Percentiles rank a stretch among this genome's conserved stretches.
phyloP scores from a whole-genome alignment of 2,113 vertebrate species.

The Silurus asotus region DNA sequence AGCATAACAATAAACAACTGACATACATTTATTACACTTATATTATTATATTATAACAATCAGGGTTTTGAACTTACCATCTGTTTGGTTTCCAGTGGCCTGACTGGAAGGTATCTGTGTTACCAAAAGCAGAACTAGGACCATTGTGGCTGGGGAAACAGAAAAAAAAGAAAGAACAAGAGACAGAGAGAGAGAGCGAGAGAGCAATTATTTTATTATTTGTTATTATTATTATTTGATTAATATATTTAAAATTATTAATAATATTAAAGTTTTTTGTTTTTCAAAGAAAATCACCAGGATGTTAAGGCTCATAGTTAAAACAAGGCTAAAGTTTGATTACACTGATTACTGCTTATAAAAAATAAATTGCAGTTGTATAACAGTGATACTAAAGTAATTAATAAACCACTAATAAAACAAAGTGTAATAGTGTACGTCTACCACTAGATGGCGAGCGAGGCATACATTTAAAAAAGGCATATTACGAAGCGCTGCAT shows the following conservation, averaged over 20 bases:
- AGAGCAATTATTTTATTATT: too few relatives aligned
- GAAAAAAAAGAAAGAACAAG: slow-evolving; percentile 40
- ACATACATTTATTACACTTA: not conserved
- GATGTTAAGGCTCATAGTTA: not conserved
- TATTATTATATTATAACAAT: too few relatives aligned
- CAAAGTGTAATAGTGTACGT: not conserved
- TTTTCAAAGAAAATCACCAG: not conserved
- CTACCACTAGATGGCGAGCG: slow-evolving; percentile 23
- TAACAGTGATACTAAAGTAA: not conserved
- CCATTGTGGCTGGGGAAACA: slow-evolving; percentile 70
- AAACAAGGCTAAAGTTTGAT: not conserved
- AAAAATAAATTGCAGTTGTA: not conserved
- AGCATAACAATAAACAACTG: not conserved
- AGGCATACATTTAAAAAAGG: not conserved
- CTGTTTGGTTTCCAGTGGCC: slow-evolving; percentile 42
- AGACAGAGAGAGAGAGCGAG: not conserved
- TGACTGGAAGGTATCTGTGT: slow-evolving; percentile 35
- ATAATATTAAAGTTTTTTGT: not conserved
- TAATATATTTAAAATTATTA: too few relatives aligned
- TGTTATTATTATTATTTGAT: too few relatives aligned
- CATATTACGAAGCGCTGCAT: not conserved
- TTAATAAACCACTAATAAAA: not conserved
- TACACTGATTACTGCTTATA: not conserved
- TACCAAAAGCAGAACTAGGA: slow-evolving; percentile 70
- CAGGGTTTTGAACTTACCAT: slow-evolving; percentile 18